Conservation (phyloP, 2,797 vertebrate species). For the Scomberomorus guttatus region DNA sequence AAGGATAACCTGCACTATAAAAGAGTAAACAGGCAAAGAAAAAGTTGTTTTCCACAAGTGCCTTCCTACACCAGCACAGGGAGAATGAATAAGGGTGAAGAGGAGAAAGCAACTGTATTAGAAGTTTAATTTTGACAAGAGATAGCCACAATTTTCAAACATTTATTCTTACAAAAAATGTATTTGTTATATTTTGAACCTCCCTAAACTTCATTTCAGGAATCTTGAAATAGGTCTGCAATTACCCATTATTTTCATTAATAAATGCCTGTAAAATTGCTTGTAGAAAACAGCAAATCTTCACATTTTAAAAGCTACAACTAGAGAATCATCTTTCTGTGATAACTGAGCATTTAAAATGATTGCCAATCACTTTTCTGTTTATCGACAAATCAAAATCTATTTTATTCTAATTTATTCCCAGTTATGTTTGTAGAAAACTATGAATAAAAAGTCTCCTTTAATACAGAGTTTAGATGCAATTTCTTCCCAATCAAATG, state of each 20-base stretch:
- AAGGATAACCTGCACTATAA: conserved; percentile 44
- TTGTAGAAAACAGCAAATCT: no score
- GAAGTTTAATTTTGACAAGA: conserved; percentile 6
- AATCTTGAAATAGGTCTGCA: conserved; percentile 2
- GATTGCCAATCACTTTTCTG: background rate
- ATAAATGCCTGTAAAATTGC: background rate
- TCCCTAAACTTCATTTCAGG: conserved; percentile 4
- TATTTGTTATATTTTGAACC: no score
- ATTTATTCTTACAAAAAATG: background rate
- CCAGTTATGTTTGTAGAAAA: background rate
- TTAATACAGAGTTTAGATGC: background rate
- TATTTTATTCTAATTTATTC: no score
- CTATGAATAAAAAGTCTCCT: background rate
- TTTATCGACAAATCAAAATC: background rate
- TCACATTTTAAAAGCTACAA: no score
- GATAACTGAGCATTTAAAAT: background rate
- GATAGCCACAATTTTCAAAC: conserved; percentile 10
- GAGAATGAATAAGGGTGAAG: conserved; percentile 17
- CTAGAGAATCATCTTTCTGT: background rate
- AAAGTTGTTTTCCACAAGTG: conserved; percentile 21
- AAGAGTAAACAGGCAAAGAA: conserved; percentile 26
- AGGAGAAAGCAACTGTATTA: background rate
- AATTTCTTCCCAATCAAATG: background rate
- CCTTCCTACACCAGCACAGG: conserved; percentile 11
- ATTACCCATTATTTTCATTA: conserved; percentile 4